phyloP scores from a whole-genome alignment of 1,140 invertebrate species.

The Hylyphantes graminicola region DNA sequence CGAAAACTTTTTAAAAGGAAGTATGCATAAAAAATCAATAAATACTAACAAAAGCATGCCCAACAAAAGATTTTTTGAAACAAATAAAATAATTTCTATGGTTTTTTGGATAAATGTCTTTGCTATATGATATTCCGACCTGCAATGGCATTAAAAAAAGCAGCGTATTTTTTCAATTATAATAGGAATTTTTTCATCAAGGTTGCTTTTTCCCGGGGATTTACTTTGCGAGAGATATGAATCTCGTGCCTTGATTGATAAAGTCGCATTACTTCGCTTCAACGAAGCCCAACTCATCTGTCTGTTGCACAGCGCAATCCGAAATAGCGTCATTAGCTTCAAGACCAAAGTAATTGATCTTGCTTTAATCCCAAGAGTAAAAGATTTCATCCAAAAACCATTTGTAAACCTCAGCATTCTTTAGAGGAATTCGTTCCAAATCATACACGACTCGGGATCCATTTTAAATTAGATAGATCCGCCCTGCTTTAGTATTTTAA shows the following conservation, averaged over 20 bases:
- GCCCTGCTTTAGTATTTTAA: conserved; percentile 39
- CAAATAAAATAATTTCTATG: too few species aligned
- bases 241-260: conserved; percentile 31
- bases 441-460: conserved; percentile 24
- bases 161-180: too few species aligned
- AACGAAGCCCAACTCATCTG: conserved; percentile 24
- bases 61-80: too few species aligned
- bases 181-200: too few species aligned
- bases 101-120: too few species aligned
- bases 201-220: conserved; percentile 2
- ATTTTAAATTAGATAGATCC: conserved; percentile 55
- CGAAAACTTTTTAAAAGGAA: too few species aligned
- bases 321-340: conserved; percentile 46
- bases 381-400: conserved; percentile 49
- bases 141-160: too few species aligned
- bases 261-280: conserved; percentile 27
- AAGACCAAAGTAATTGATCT: conserved; percentile 54
- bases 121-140: too few species aligned
- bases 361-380: conserved; percentile 50
- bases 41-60: too few species aligned
- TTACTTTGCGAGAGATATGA: conserved; percentile 6
- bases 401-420: conserved; percentile 52
- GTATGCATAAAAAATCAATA: too few species aligned
- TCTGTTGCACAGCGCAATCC: conserved; percentile 13
- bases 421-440: conserved; percentile 39